These are phyloP conservation scores for Brachypterus glaber DNA, from an alignment of 2,888 invertebrate species.

Conservation along the genomic window DNA sequence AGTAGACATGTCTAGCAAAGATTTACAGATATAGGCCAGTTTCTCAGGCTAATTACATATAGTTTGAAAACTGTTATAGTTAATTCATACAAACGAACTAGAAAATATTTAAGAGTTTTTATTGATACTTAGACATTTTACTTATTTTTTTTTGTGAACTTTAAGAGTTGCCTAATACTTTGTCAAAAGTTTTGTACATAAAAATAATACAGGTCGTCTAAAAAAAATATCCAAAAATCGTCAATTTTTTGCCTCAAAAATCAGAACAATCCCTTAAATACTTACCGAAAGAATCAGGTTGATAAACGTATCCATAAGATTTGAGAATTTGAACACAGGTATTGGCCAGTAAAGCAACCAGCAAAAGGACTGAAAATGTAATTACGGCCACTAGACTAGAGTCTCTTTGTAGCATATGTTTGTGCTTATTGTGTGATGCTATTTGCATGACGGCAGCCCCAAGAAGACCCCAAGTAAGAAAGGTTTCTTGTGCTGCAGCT, in stretches of 20 bases:
- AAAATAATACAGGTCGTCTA: no score
- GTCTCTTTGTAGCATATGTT: conserved; percentile 54
- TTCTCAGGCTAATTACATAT: no score
- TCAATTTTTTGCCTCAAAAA: no score
- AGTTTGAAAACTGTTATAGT: no score
- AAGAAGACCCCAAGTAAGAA: conserved; percentile 79
- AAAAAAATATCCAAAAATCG: no score
- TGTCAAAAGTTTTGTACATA: no score
- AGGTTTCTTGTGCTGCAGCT: conserved; percentile 80
- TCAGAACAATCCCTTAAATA: no score
- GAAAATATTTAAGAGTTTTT: no score
- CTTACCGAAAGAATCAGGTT: conserved; percentile 81
- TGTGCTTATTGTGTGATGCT: conserved; percentile 63
- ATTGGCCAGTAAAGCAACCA: conserved; percentile 73
- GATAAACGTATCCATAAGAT: conserved; percentile 62
- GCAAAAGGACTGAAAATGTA: conserved; percentile 63
- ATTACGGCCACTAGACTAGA: conserved; percentile 58
- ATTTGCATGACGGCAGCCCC: conserved; percentile 75
- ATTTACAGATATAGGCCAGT: no score
- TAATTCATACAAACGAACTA: no score
- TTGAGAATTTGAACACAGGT: conserved; percentile 71
- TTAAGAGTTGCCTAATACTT: no score
- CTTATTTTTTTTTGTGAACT: conserved; percentile 3
- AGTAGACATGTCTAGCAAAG: no score
- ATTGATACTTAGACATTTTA: background rate